These are phyloP conservation scores for Drosophila anomelani DNA, from an alignment of 2,888 invertebrate genomes.

Conservation along the genomic window DNA sequence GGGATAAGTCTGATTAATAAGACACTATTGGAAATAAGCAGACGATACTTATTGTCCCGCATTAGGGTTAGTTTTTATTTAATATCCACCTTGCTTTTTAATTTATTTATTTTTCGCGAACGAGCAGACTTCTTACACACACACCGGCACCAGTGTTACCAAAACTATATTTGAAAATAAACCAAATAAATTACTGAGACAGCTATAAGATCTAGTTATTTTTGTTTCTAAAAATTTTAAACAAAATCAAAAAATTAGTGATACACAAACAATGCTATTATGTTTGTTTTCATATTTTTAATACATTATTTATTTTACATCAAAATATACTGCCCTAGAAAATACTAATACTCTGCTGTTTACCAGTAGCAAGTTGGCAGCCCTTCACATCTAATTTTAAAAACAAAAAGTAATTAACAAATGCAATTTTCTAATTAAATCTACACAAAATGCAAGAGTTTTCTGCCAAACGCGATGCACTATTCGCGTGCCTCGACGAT, in stretches of 20 bases:
- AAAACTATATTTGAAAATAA: slow-evolving; percentile 8
- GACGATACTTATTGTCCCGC: slow-evolving; percentile 11
- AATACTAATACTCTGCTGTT: slow-evolving; percentile 30
- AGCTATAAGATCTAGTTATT: too few relatives aligned
- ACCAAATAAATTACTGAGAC: background rate
- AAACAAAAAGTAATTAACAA: background rate
- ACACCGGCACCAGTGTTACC: slow-evolving; percentile 54
- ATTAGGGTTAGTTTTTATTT: slow-evolving; percentile 13
- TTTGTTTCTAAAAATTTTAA: background rate
- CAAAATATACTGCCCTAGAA: background rate
- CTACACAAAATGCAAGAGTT: slow-evolving; percentile 83
- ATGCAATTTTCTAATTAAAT: slow-evolving; percentile 8
- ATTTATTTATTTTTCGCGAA: slow-evolving; percentile 26
- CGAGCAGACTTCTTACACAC: slow-evolving; percentile 35
- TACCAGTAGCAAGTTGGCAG: slow-evolving; percentile 36
- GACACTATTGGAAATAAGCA: background rate
- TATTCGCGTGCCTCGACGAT: slow-evolving; percentile 89
- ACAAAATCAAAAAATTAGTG: background rate
- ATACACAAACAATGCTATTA: background rate
- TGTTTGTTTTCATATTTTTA: background rate
- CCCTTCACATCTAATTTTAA: background rate
- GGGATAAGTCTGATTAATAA: too few relatives aligned
- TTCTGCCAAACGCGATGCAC: slow-evolving; percentile 88
- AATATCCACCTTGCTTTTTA: slow-evolving; percentile 31
- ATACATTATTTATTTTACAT: background rate